Percentiles rank a stretch among this genome's conserved stretches.
Conservation (phyloP, 2,113 vertebrate species). For the Sander lucioperca region DNA sequence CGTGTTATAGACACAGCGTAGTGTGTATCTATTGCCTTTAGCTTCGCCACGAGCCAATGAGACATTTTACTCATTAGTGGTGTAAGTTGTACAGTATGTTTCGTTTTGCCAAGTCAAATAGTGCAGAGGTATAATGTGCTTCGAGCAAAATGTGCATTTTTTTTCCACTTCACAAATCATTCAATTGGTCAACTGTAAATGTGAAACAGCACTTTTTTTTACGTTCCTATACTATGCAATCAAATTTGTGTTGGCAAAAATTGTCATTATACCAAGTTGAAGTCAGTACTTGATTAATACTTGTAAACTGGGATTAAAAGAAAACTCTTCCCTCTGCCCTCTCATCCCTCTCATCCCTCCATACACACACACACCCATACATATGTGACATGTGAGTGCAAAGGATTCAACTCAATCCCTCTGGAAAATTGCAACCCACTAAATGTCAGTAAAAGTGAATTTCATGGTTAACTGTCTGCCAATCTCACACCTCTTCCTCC, state of each 20-base stretch:
- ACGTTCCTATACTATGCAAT: background rate
- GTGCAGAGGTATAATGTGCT: conserved; percentile 36
- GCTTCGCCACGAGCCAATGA: conserved; percentile 60
- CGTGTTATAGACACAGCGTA: conserved; percentile 55
- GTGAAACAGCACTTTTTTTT: background rate
- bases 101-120: conserved; percentile 59
- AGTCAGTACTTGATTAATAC: conserved; percentile 32
- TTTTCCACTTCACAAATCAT: conserved; percentile 19
- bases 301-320: conserved; percentile 27
- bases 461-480: conserved; percentile 81
- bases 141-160: conserved; percentile 32
- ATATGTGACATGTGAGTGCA: conserved; percentile 38
- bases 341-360: conserved; percentile 9
- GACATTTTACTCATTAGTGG: conserved; percentile 73
- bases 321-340: background rate
- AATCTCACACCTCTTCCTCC: conserved; percentile 70
- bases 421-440: conserved; percentile 70
- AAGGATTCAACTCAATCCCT: conserved; percentile 64
- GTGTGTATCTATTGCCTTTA: conserved; percentile 61
- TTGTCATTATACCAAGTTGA: background rate
- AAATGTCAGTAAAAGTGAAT: conserved; percentile 73
- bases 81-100: conserved; percentile 69
- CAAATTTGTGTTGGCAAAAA: conserved; percentile 17
- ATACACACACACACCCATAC: conserved; percentile 18
- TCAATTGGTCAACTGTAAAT: conserved; percentile 4